Evolutionary conservation across 2,113 vertebrate genomes (phyloP).

Genomic region (Corythornis cristatus): DNA sequence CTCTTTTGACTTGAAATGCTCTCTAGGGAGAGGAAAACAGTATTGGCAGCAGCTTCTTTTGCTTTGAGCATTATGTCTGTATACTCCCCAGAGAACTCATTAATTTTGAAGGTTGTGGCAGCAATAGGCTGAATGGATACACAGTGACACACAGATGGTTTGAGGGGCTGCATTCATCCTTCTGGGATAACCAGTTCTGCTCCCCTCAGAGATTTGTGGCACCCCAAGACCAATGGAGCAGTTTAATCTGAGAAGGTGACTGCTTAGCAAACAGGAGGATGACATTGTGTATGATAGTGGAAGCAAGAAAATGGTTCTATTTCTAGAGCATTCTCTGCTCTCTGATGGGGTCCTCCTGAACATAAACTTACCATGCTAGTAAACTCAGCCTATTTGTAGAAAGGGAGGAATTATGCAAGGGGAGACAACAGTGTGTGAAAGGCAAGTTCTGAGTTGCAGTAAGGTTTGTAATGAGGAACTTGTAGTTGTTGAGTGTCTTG

Average conservation of each 20-base stretch:
- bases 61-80: neutral
- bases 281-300: neutral
- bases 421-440: neutral
- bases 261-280: neutral
- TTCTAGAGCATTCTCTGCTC: neutral
- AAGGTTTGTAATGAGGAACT: neutral
- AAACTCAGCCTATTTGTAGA: neutral
- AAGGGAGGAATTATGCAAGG: neutral
- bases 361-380: neutral
- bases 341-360: neutral
- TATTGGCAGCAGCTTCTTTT: constrained; percentile 16
- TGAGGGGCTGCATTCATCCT: neutral
- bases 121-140: neutral
- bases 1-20: constrained; percentile 1
- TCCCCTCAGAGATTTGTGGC: neutral
- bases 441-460: neutral
- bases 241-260: neutral
- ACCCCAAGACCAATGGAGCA: neutral
- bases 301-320: neutral
- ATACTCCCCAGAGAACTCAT: constrained; percentile 6
- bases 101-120: constrained; percentile 23
- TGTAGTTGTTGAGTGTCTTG: neutral
- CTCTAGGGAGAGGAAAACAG: neutral
- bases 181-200: neutral
- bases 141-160: neutral